phyloP scores from a whole-genome alignment of 2,888 invertebrate species.

The Xanthostigma xanthostigma region DNA sequence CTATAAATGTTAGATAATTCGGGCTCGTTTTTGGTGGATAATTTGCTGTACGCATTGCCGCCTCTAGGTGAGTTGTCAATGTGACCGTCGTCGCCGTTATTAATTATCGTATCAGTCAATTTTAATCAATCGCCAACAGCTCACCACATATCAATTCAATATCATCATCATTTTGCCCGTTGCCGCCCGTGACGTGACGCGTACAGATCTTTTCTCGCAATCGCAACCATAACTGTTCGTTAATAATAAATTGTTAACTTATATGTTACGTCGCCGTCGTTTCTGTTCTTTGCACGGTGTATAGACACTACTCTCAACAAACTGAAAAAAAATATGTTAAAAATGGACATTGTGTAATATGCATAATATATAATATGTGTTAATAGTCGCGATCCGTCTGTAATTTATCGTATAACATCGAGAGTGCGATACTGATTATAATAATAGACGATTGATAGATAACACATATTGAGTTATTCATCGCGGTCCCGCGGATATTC shows the following conservation, averaged over 20 bases:
- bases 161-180: neutral
- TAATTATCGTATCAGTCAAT: too few species aligned
- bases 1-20: constrained; percentile 24
- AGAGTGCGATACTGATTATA: too few species aligned
- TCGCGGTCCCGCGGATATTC: neutral
- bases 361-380: too few species aligned
- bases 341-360: too few species aligned
- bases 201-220: neutral
- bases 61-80: constrained; percentile 7
- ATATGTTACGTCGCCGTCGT: neutral
- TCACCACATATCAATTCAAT: neutral
- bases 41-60: constrained; percentile 25
- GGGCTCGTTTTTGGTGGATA: constrained; percentile 24
- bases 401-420: too few species aligned
- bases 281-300: neutral
- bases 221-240: neutral
- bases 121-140: neutral
- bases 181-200: too few species aligned
- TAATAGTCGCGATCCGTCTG: too few species aligned
- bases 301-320: too few species aligned
- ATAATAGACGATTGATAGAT: too few species aligned
- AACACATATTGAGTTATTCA: too few species aligned
- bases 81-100: constrained; percentile 1
- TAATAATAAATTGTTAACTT: neutral
- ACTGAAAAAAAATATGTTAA: too few species aligned